Base-by-base conservation (phyloP, 2,888 invertebrate genomes). In the Lottia gigantea region DNA sequence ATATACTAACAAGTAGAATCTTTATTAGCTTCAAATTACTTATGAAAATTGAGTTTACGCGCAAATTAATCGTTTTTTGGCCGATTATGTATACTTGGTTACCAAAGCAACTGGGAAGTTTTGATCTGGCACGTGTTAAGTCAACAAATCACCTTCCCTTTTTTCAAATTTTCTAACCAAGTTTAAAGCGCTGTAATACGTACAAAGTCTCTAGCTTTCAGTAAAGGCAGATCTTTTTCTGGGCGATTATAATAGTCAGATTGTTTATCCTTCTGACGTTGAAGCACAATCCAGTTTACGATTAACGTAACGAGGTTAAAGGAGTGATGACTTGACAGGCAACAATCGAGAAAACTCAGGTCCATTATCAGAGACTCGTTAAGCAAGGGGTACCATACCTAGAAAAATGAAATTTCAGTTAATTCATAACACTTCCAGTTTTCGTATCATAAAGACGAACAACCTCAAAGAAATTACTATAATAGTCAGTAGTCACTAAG, bases 351-450 rank as follows among this genome's bases (percentile, higher is more conserved):
- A 8, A 46, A 73, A 72, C 40, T 72, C 71, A 8, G 77, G 74
- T 12, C 74, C 77, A 55, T 71, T 74, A 49, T 74, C 74, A 4
- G 68, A 67, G n/a, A 76, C 46, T 8, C 73, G 62, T 46, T 16
- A n/a, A 25, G 4, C 71, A 71, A 46, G 74, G 73, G 40, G 71
- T 74, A 14, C 77, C 77, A 66, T 74, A 68, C 26, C 72, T 23
- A 49, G 67, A 62, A 64, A 78, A 74, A 45, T 76, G 71, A 23
- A n/a, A 25, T 67, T 73, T 75, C 0, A 74, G 47, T 62, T 68
- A 49, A 19, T 49, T 25, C 7, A 66, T 46, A 14, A 72, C 72
- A 12, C 66, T 66, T 31, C n/a, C 47, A 15, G 66, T 61, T 14
- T 61, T 26, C 0, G 64, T 70, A 45, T 72, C 72, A 19, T 72